These are phyloP conservation scores for Labeo calbasu DNA, from an alignment of 2,797 vertebrate genomes.

Conservation along the genomic window DNA sequence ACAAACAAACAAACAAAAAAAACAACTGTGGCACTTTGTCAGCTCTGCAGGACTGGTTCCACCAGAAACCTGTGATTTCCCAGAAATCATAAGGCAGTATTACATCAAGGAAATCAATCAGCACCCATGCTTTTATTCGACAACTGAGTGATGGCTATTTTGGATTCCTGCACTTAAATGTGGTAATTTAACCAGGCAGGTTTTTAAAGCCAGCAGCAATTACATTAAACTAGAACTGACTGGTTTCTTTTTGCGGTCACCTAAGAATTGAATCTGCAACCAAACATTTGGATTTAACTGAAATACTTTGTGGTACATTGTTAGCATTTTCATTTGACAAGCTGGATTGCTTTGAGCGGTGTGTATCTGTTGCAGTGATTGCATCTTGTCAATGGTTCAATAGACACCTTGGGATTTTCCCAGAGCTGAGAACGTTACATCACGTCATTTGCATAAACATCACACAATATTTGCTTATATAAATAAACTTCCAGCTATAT, in stretches of 20 bases:
- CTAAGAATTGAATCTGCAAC: not conserved
- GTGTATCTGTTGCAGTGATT: not conserved
- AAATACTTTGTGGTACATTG: not conserved
- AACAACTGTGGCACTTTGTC: not conserved
- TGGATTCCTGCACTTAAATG: not conserved
- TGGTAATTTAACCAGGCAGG: not conserved
- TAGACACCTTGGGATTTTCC: conserved; percentile 1
- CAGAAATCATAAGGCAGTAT: not conserved
- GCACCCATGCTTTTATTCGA: not conserved
- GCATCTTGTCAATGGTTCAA: conserved; percentile 7
- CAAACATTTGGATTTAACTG: not conserved
- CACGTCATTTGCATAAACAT: conserved; percentile 13
- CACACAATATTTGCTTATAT: conserved; percentile 8
- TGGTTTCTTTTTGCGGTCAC: not conserved
- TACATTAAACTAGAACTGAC: not conserved
- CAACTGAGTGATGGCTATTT: not conserved
- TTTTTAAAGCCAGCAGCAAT: not conserved
- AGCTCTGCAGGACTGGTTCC: conserved; percentile 6
- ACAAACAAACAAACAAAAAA: too few relatives aligned
- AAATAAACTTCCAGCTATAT: not conserved
- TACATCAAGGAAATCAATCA: not conserved
- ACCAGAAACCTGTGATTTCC: not conserved
- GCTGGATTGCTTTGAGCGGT: not conserved
- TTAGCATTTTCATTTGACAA: conserved; percentile 1
- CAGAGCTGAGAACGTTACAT: not conserved